Conservation (phyloP, 1,140 invertebrate genomes). For the Leguminivora glycinivorella region DNA sequence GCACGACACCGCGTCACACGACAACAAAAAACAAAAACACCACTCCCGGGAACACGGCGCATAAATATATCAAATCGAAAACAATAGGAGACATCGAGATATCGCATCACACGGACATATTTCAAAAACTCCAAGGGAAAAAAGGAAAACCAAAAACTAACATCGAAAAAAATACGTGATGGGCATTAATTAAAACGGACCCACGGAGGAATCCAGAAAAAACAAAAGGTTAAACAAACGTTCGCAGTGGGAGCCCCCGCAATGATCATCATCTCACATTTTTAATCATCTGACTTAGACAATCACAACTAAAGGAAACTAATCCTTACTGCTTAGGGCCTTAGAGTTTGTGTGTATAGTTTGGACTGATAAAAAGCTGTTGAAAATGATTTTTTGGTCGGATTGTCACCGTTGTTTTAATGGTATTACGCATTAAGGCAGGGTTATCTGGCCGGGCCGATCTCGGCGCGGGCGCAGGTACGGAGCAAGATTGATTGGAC, state of each 20-base stretch:
- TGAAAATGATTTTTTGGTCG: slow-evolving; percentile 74
- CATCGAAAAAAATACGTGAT: slow-evolving; percentile 77
- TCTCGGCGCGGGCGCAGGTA: slow-evolving; percentile 61
- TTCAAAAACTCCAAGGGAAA: slow-evolving; percentile 66
- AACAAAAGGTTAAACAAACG: slow-evolving; percentile 76
- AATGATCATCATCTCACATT: slow-evolving; percentile 77
- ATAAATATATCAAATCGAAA: slow-evolving; percentile 78
- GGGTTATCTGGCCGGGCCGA: slow-evolving; percentile 74
- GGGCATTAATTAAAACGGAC: slow-evolving; percentile 78
- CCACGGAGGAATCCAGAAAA: slow-evolving; percentile 76
- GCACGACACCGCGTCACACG: slow-evolving; percentile 57
- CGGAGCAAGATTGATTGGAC: slow-evolving; percentile 72
- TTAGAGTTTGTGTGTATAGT: slow-evolving; percentile 36
- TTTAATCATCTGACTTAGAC: slow-evolving; percentile 73
- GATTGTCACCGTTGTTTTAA: slow-evolving; percentile 79
- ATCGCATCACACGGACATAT: slow-evolving; percentile 75
- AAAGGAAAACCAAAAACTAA: slow-evolving; percentile 57
- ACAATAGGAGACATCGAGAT: slow-evolving; percentile 75
- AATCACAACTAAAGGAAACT: slow-evolving; percentile 41
- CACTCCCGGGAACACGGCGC: slow-evolving; percentile 64
- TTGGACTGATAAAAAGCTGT: slow-evolving; percentile 56
- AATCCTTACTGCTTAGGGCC: slow-evolving; percentile 38
- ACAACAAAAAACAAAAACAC: slow-evolving; percentile 57
- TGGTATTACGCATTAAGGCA: slow-evolving; percentile 76
- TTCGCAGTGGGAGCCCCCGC: slow-evolving; percentile 75